Evolutionary conservation across 2,888 invertebrate genomes (phyloP).

Genomic region (Chirona hameri): DNA sequence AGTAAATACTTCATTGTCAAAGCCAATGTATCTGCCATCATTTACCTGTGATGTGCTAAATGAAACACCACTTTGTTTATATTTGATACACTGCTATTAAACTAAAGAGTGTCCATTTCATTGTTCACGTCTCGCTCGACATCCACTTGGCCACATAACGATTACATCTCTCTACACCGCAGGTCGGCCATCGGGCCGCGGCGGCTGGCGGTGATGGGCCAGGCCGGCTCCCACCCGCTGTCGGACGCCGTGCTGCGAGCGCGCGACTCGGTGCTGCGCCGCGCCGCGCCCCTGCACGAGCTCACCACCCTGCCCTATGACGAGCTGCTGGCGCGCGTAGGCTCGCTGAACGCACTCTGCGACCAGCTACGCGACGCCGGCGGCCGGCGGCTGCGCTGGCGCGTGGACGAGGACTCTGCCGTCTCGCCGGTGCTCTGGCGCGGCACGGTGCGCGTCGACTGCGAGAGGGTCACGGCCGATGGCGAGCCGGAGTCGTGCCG

Average conservation of each 20-base stretch:
- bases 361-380: slow-evolving; percentile 67
- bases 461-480: slow-evolving; percentile 53
- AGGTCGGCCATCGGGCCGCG: too few relatives aligned
- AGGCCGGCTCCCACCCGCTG: not conserved
- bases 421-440: slow-evolving; percentile 60
- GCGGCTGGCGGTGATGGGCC: not conserved
- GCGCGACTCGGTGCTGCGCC: slow-evolving; percentile 10
- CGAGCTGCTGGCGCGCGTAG: slow-evolving; percentile 57
- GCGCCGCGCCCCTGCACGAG: slow-evolving; percentile 45
- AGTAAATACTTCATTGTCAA: too few relatives aligned
- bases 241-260: not conserved
- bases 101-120: too few relatives aligned
- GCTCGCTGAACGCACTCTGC: slow-evolving; percentile 61
- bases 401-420: not conserved
- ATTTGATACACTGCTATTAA: too few relatives aligned
- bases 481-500: slow-evolving; percentile 56
- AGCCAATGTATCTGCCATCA: too few relatives aligned
- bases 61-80: too few relatives aligned
- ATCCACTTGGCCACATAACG: too few relatives aligned
- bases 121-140: too few relatives aligned
- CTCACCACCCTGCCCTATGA: slow-evolving; percentile 54
- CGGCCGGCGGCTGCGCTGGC: slow-evolving; percentile 70
- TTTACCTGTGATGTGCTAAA: too few relatives aligned
- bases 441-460: slow-evolving; percentile 61
- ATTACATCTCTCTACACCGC: too few relatives aligned